phyloP scores from a whole-genome alignment of 2,113 vertebrate genomes.

The Suricata suricatta region DNA sequence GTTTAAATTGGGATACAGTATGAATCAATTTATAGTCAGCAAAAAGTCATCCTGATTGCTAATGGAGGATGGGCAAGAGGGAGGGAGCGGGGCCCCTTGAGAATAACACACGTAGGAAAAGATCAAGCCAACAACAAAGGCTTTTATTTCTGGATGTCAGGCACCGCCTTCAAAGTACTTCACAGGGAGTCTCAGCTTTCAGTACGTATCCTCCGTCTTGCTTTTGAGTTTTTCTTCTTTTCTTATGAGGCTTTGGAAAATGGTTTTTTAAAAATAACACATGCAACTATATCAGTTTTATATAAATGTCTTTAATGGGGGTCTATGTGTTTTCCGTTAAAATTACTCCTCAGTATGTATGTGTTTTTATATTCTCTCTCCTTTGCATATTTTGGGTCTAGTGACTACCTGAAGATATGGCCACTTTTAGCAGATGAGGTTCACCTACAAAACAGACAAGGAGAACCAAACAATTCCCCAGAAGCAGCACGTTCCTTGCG shows the following conservation, averaged over 20 bases:
- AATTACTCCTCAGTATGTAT: neutral
- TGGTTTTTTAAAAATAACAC: neutral
- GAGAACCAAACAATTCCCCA: neutral
- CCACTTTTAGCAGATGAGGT: neutral
- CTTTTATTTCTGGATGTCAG: neutral
- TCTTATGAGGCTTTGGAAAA: neutral
- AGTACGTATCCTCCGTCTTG: neutral
- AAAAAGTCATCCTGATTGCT: neutral
- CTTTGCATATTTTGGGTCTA: neutral
- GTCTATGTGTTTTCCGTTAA: neutral
- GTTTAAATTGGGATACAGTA: neutral
- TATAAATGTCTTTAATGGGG: neutral
- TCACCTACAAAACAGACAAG: neutral
- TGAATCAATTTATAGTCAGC: neutral
- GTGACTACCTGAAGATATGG: neutral
- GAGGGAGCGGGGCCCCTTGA: neutral
- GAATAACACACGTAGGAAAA: neutral
- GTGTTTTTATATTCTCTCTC: neutral
- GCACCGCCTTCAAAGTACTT: neutral
- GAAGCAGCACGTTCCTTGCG: neutral
- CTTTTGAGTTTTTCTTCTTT: neutral
- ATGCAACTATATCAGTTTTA: neutral
- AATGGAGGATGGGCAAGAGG: neutral
- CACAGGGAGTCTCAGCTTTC: neutral
- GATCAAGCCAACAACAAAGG: neutral